Base-by-base conservation (phyloP, 2,888 invertebrate genomes). In the Yponomeuta sedellus region DNA sequence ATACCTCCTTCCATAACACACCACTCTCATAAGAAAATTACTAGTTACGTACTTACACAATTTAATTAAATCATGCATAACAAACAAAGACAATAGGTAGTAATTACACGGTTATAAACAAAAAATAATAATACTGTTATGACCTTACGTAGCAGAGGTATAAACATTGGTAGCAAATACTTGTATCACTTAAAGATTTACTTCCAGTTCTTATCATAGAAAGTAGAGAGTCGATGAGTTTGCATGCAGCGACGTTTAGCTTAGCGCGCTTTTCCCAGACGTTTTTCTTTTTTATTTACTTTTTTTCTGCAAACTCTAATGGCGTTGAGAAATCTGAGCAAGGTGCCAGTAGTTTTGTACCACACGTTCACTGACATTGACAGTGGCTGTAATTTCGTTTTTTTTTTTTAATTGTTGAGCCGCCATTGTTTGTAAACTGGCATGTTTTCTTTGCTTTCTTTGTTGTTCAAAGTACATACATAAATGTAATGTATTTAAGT, bases 251-350 rank as follows among this genome's bases (percentile, higher is more conserved):
- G 16, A 52, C 44, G 44, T 52, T 52, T 52, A 52, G 67, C 67
- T 76, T 74, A 72, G 74, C 75, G 75, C 73, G 72, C 72, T 75
- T 79, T 81, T 79, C 72, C 67, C 74, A 70, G 71, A 69, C 74
- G 44, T 16, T 52, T 52, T 52, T 52, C 44, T 52, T 52, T 44
- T 52, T 52, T 52, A 16, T 52, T 52, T 3, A 12, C 16, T 52
- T 73, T 75, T 72, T 73, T 71, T 73, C 74, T 70, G 44, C 64
- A 63, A 66, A 19, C 34, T 62, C 34, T 57, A 68, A 67, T 65
- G 68, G 65, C 67, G 28, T 57, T 69, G 69, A 56, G 67, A 69
- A 68, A 65, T 66, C 68, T 64, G 62, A 66, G 66, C 25, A 34
- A 34, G 34, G 34, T 66, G 67, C 68, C 68, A 67, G 65, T 59